Base-by-base conservation (phyloP, 2,888 invertebrate species). In the Conus canariensis region DNA sequence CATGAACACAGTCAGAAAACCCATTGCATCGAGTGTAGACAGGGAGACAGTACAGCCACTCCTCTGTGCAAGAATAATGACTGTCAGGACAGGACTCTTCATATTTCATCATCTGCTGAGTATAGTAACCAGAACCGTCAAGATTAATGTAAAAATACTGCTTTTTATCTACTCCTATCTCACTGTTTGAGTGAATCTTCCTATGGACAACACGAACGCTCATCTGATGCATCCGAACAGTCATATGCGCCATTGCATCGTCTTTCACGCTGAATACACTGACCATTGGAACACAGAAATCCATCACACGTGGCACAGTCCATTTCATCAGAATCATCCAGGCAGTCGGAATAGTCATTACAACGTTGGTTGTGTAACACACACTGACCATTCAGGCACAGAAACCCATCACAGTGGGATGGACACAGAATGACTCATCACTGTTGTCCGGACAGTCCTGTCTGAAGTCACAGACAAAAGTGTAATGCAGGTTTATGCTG, bases 321-420 rank as follows among this genome's bases (percentile, higher is more conserved):
- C 22, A 4, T 58, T 88, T 95, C 95, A 91, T 95, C 95, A 16
- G 93, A 93, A 12, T 92, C 93, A 74, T 95, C 95, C 0, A 90
- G 89, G 90, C 95, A 95, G 90, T 94, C 94, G 22, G 88, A 88
- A 45, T 91, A 91, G 58, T 91, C 91, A 90, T 95, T 94, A 93
- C 60, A 93, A 82, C 91, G 92, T 92, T 83, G 92, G 88, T 30
- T 90, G 67, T 9, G 22, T 4, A 94, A 91, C 88, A 95, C 94
- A 86, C 92, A 92, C 88, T 93, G 93, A 64, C 92, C 92, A 19
- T 92, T 91, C 6, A 82, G 88, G 92, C 96, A 96, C 87, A 92
- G 91, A 91, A 95, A 95, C 90, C 95, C 93, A n/a, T 93, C 93
- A n/a, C 82, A 82, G 10, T 30, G 25, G 88, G 59, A 14, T 64